Conservation (phyloP, 1,140 invertebrate species). For the Telenomus remus region DNA sequence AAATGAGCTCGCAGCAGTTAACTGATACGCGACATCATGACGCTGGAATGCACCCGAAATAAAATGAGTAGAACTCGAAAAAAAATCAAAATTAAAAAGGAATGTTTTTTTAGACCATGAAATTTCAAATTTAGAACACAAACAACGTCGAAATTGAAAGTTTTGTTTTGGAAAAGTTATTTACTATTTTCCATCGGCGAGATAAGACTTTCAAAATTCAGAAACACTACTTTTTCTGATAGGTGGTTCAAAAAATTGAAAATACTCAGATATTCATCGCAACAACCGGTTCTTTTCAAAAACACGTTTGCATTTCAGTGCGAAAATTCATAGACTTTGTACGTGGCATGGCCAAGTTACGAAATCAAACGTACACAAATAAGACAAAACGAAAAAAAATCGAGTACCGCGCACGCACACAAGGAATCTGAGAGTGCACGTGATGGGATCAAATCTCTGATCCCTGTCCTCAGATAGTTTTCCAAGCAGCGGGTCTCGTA, state of each 20-base stretch:
- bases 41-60: no score
- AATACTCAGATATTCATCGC: background rate
- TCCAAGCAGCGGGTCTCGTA: slow-evolving; percentile 22
- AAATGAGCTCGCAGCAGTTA: slow-evolving; percentile 3
- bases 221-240: no score
- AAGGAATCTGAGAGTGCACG: slow-evolving; percentile 19
- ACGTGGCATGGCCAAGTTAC: background rate
- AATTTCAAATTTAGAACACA: no score
- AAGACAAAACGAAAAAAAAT: slow-evolving; percentile 13
- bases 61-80: background rate
- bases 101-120: no score
- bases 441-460: slow-evolving; percentile 46
- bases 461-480: slow-evolving; percentile 38
- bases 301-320: no score
- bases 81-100: background rate
- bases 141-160: no score
- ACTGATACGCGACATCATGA: no score
- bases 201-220: no score
- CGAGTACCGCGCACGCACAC: slow-evolving; percentile 9
- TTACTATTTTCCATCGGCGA: no score
- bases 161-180: no score
- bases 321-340: background rate
- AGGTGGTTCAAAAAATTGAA: background rate
- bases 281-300: no score
- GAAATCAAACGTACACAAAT: background rate